These are phyloP conservation scores for Anorthoa munda DNA, from an alignment of 2,888 invertebrate species.

Conservation along the genomic window DNA sequence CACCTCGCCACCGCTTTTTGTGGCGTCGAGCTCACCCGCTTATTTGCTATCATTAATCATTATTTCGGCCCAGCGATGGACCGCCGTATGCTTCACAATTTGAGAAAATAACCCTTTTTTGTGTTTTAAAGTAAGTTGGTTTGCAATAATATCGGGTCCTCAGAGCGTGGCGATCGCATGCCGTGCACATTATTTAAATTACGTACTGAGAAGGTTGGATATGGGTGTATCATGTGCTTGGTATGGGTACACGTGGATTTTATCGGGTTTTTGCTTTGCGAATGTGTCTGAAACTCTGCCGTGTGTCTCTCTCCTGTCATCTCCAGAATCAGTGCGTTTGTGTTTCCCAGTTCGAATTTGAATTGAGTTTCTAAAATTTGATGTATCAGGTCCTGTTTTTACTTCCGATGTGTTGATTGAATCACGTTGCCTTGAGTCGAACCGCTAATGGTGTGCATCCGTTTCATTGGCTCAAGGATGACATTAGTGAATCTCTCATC, in stretches of 20 bases:
- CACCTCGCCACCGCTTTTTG: constrained; percentile 84
- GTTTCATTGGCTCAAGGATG: constrained; percentile 57
- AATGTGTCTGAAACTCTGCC: no score
- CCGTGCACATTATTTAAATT: constrained; percentile 75
- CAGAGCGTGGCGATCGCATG: constrained; percentile 75
- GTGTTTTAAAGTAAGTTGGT: constrained; percentile 76
- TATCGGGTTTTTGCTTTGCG: background rate
- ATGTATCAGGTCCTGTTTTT: constrained; percentile 35
- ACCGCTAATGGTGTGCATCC: constrained; percentile 58
- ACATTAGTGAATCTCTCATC: constrained; percentile 56
- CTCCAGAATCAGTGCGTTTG: constrained; percentile 8
- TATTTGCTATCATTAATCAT: constrained; percentile 91
- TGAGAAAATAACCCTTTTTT: constrained; percentile 90
- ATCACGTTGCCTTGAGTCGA: constrained; percentile 43
- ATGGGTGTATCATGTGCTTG: constrained; percentile 39
- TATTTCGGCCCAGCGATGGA: constrained; percentile 87
- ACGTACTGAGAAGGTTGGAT: constrained; percentile 57
- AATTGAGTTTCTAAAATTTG: constrained; percentile 6
- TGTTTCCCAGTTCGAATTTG: constrained; percentile 2
- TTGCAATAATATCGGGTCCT: constrained; percentile 74
- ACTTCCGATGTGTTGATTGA: constrained; percentile 52
- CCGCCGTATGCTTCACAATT: constrained; percentile 85
- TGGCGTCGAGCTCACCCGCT: constrained; percentile 87
- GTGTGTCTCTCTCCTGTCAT: no score
- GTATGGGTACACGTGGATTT: constrained; percentile 35